A percentile compares a stretch with the other conserved stretches of the same genome.
Evolutionary conservation across 1,140 invertebrate species (phyloP).

Genomic region (Calliopsis andreniformis): DNA sequence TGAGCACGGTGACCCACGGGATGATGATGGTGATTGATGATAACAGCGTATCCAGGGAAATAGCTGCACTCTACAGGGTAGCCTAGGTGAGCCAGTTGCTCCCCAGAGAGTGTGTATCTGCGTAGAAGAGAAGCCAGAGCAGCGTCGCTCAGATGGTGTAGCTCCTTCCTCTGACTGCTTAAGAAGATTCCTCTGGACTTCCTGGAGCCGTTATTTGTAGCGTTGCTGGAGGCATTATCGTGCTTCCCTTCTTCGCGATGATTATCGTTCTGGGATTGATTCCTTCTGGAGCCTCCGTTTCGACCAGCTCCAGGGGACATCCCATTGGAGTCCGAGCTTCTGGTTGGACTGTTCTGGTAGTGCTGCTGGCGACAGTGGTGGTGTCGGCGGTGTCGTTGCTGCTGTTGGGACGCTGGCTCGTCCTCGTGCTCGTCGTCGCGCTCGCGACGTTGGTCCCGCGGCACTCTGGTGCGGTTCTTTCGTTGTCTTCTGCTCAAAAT

Average conservation of each 20-base stretch:
- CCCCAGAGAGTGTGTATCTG: constrained; percentile 84
- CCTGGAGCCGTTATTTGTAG: neutral
- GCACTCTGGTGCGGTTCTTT: constrained; percentile 76
- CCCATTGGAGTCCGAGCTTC: neutral
- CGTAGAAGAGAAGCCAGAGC: constrained; percentile 79
- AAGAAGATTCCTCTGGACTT: neutral
- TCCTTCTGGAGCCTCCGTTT: neutral
- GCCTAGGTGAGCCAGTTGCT: constrained; percentile 86
- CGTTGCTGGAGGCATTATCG: neutral
- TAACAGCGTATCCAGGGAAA: constrained; percentile 83
- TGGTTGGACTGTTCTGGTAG: constrained; percentile 4
- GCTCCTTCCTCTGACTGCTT: neutral
- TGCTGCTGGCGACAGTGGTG: constrained; percentile 2
- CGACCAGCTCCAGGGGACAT: neutral
- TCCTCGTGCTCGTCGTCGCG: constrained; percentile 46
- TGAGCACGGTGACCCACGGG: constrained; percentile 16
- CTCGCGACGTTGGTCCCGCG: constrained; percentile 67
- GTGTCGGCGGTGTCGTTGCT: neutral
- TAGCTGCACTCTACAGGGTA: constrained; percentile 86
- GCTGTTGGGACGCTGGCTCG: neutral
- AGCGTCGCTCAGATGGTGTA: constrained; percentile 73
- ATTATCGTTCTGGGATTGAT: neutral
- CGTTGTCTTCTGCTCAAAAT: constrained; percentile 76
- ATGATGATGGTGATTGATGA: constrained; percentile 69
- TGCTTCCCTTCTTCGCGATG: neutral